phyloP scores from a whole-genome alignment of 2,797 vertebrate genomes.

The Tarsius wallacei region DNA sequence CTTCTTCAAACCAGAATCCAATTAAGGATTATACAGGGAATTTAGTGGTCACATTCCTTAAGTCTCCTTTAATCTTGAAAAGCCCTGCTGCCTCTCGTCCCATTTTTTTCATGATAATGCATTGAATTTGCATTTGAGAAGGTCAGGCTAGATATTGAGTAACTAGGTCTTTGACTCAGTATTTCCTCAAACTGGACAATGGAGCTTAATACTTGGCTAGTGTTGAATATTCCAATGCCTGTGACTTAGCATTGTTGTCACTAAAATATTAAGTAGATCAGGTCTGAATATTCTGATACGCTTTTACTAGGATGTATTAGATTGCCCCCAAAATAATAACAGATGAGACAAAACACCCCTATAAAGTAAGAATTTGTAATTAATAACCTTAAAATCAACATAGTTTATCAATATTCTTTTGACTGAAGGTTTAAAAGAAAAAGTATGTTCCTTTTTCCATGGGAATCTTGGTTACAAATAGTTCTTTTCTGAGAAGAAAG shows the following conservation, averaged over 20 bases:
- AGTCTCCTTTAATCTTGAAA: neutral
- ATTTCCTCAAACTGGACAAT: neutral
- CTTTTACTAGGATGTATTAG: neutral
- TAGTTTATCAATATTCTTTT: neutral
- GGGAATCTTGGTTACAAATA: neutral
- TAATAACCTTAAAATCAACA: neutral
- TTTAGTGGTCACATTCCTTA: neutral
- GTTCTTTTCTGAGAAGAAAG: neutral
- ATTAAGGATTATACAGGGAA: neutral
- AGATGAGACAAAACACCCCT: neutral
- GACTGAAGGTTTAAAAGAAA: neutral
- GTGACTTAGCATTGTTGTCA: neutral
- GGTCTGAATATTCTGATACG: neutral
- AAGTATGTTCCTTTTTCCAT: neutral
- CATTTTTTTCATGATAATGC: neutral
- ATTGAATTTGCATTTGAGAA: neutral
- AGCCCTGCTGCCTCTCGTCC: neutral
- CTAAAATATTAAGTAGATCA: neutral
- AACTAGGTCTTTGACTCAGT: neutral
- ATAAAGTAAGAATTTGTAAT: neutral
- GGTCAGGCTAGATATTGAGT: neutral
- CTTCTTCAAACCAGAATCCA: slow-evolving; percentile 7
- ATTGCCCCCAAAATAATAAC: neutral
- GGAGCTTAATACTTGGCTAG: neutral
- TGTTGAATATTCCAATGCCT: neutral